Base-by-base conservation (phyloP, 2,888 invertebrate genomes). In the Choristoneura rosaceana region DNA sequence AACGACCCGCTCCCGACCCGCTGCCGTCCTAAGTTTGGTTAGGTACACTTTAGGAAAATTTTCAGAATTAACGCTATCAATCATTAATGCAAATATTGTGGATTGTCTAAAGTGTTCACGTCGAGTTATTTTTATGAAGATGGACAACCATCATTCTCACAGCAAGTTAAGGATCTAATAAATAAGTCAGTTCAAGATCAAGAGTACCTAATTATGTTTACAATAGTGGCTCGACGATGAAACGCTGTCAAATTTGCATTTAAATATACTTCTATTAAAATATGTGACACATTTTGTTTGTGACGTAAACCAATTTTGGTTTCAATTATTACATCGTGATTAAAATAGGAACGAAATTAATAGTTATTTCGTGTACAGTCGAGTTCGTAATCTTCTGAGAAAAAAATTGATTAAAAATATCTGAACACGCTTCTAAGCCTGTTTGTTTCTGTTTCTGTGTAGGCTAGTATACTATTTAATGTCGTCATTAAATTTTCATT, bases 181-280 rank as follows among this genome's bases (percentile, higher is more conserved):
- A 50, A 50, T 50, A 50, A 50, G 50, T 52, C 50, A 15, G 17
- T 52, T 17, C n/a, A 34, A 59, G 59, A n/a, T 17, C 34, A 34
- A n/a, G 33, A 2, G 14, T 59, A 34, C 34, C 34, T 34, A 33
- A 59, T 34, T 33, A 59, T 59, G 34, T 59, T 34, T 34, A 59
- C 2, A 25, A 25, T 25, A 25, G 25, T 34, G 12, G 8, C 33
- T 15, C 50, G 50, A 15, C n/a, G 47, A 43, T 10, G 10, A 55
- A 9, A 55, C 12, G 55, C 55, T 52, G 55, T 8, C 25, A n/a
- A n/a, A n/a, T 55, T 55, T 55, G 12, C 55, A 55, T 33, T 4
- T 12, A 17, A 55, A 55, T 55, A 9, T 1, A 25, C 10, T 55
- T 12, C 55, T 33, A 17, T 55, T 55, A 4, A 55, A 34, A 34